A percentile compares a stretch with the other conserved stretches of the same genome.
Evolutionary conservation across 2,797 vertebrate species (phyloP).

Genomic region (Pogonophryne albipinna): DNA sequence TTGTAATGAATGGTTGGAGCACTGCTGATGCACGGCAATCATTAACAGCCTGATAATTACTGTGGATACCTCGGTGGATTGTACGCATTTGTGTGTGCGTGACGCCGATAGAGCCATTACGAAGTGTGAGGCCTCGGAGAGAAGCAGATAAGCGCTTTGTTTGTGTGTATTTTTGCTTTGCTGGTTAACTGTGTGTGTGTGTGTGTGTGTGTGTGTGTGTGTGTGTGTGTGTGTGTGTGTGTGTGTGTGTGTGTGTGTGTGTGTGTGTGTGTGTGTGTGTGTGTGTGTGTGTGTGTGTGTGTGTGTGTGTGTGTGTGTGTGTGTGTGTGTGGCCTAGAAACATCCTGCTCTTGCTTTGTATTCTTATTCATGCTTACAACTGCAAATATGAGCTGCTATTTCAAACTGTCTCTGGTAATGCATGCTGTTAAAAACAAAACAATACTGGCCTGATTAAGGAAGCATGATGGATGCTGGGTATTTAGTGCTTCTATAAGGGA

Average conservation of each 20-base stretch:
- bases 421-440: constrained; percentile 43
- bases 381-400: constrained; percentile 62
- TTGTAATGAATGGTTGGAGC: constrained; percentile 90
- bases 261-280: too few relatives aligned
- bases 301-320: neutral
- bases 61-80: constrained; percentile 87
- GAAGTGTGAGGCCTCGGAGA: constrained; percentile 76
- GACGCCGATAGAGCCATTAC: constrained; percentile 77
- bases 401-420: constrained; percentile 51
- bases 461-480: constrained; percentile 43
- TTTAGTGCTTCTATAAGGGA: constrained; percentile 30
- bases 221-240: too few relatives aligned
- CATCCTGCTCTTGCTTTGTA: constrained; percentile 54
- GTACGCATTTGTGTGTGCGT: constrained; percentile 48
- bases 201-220: too few relatives aligned
- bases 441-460: constrained; percentile 43
- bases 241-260: too few relatives aligned
- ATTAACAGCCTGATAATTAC: constrained; percentile 94
- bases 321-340: constrained; percentile 72
- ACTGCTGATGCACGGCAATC: constrained; percentile 88
- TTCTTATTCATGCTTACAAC: constrained; percentile 67
- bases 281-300: too few relatives aligned
- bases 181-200: constrained; percentile 41
- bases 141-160: constrained; percentile 72
- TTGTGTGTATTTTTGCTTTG: constrained; percentile 64